Base-by-base conservation (phyloP, 2,113 vertebrate species). In the Mus spicilegus region DNA sequence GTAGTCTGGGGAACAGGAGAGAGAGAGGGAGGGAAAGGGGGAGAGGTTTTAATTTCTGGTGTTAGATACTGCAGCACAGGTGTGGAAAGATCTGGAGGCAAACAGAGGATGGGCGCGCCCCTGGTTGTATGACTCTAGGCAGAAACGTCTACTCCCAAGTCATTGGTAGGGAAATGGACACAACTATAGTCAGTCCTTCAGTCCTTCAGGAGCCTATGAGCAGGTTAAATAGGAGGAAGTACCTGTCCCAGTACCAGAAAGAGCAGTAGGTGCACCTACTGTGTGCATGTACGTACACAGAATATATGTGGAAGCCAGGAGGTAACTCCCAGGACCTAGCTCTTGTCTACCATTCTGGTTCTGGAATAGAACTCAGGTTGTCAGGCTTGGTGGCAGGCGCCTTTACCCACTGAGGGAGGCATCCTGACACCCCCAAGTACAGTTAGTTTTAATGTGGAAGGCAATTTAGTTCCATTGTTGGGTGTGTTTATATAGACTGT, bases 381-480 rank as follows among this genome's bases (percentile, higher is more conserved):
- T 86, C 39, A 49, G n/a, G 20, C 36, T 61, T 42, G 12, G 36
- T 42, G 80, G n/a, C 80, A 84, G 54, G 81, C 16, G n/a, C 56
- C 80, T 39, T 61, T 61, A 82, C n/a, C n/a, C n/a, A 26, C 19
- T 28, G 22, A 36, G 81, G 10, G 22, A 36, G 81, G 10, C 56
- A n/a, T 28, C n/a, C 12, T 56, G 78, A 33, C 19, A 81, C 51
- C 51, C 10, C 80, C 61, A 26, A 39, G 39, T 39, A 61, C 58
- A 46, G 65, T 85, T 49, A 67, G 65, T 85, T 90, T 75, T 80
- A 42, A 42, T 58, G 46, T 39, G 58, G 49, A 9, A 70, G 72
- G 49, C 20, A 92, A 61, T 76, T 61, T 87, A 96, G 67, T 56
- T 73, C 80, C 63, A 65, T 0, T 93, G 46, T 93, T 93, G 80